phyloP scores from a whole-genome alignment of 2,888 invertebrate genomes.

The Amitus sp. region DNA sequence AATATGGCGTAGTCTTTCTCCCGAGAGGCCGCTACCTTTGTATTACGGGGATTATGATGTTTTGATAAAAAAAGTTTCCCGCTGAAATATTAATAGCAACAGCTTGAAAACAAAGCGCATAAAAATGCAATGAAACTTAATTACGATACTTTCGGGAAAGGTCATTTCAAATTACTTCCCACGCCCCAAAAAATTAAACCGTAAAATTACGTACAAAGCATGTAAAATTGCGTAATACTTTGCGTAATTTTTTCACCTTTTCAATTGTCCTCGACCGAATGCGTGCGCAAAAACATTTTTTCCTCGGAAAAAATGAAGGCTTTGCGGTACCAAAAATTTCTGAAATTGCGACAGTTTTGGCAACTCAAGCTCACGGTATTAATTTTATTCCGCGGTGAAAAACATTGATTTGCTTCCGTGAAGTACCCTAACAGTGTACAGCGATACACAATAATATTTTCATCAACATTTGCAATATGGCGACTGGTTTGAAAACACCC shows the following conservation, averaged over 20 bases:
- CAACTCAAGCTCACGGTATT: not conserved
- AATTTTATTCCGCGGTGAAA: not conserved
- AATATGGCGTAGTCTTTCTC: constrained; percentile 6
- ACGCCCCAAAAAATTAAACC: not conserved
- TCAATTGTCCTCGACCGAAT: no score
- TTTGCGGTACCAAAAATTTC: not conserved
- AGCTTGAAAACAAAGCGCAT: not conserved
- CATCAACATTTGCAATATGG: constrained; percentile 9
- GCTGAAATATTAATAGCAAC: constrained; percentile 1
- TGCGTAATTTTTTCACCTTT: no score
- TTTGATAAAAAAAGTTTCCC: not conserved
- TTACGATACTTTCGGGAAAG: not conserved
- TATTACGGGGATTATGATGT: not conserved
- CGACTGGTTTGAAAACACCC: not conserved
- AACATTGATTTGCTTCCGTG: not conserved
- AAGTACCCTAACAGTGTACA: not conserved
- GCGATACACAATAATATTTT: constrained; percentile 2
- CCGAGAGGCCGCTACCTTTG: not conserved
- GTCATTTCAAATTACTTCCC: not conserved
- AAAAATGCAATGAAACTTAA: not conserved
- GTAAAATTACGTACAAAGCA: no score
- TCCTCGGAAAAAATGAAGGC: not conserved
- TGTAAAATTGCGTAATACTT: no score
- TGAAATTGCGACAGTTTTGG: not conserved
- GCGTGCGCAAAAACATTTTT: not conserved